phyloP scores from a whole-genome alignment of 2,888 invertebrate species.

The Steinernema scapterisci region DNA sequence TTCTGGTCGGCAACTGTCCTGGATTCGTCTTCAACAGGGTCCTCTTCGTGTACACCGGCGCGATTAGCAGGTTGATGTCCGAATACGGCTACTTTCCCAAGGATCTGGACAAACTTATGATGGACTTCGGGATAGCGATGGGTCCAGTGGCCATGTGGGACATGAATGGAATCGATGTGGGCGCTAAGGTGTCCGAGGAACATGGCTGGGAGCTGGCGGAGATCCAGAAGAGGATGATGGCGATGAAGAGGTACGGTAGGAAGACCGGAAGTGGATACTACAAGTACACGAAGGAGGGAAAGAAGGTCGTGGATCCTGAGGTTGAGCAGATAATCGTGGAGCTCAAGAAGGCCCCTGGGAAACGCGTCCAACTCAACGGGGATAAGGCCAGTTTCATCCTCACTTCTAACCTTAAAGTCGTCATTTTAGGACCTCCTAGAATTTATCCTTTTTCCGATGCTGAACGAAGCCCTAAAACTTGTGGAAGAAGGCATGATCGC shows the following conservation, averaged over 20 bases:
- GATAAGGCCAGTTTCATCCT: slow-evolving; percentile 27
- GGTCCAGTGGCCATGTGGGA: slow-evolving; percentile 56
- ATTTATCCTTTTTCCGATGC: slow-evolving; percentile 52
- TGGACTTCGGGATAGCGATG: slow-evolving; percentile 51
- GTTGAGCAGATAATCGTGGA: slow-evolving; percentile 34
- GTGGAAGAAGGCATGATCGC: slow-evolving; percentile 55
- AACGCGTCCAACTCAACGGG: not conserved
- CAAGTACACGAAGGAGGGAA: slow-evolving; percentile 46
- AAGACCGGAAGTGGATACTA: slow-evolving; percentile 57
- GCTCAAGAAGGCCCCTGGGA: slow-evolving; percentile 6
- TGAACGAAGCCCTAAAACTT: slow-evolving; percentile 55
- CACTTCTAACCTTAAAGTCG: not conserved
- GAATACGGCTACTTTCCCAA: slow-evolving; percentile 35
- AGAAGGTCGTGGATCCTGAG: slow-evolving; percentile 51
- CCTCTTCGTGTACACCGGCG: slow-evolving; percentile 38
- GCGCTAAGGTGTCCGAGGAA: slow-evolving; percentile 49
- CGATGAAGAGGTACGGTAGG: slow-evolving; percentile 48
- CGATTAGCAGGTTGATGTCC: slow-evolving; percentile 12
- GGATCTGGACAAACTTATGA: slow-evolving; percentile 48
- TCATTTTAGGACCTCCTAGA: slow-evolving; percentile 49
- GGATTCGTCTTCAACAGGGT: slow-evolving; percentile 58
- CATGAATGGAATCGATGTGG: slow-evolving; percentile 58
- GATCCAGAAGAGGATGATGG: slow-evolving; percentile 45
- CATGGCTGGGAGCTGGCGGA: slow-evolving; percentile 42
- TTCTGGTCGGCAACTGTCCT: slow-evolving; percentile 57